Evolutionary conservation across 2,888 invertebrate genomes (phyloP), one percentile per base, ranked within the genome.

Genomic region (Ennomos fuscantarius): DNA sequence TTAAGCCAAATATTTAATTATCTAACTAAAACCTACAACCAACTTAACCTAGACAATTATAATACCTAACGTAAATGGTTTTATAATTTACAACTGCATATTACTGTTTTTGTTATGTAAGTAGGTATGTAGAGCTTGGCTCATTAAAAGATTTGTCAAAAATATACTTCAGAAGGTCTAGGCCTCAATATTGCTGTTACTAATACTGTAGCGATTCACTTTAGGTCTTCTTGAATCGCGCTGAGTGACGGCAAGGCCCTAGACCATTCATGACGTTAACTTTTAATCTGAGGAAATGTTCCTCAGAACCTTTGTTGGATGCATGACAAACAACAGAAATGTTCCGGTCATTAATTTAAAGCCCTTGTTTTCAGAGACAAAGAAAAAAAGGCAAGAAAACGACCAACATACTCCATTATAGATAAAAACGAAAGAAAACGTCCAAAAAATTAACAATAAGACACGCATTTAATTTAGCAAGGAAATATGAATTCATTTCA

Each of bases 21-120:
- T 40, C 42, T 40, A 55, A 46, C 60, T 48, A 63, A 69, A 61
- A 65, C 39, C 62, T 49, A 62, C 50, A 66, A 64, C 53, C 60
- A 60, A 63, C 60, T 55, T 55, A 58, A 46, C 42, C 55, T 63
- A 60, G 24, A 40, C 24, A 24, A 24, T 24, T 24, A 24, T 59
- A 61, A 63, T 56, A 52, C 48, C 45, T 62, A 48, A 46, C 43
- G 13, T 36, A 57, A 50, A 44, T 11, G 5, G 34, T 40, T 43
- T 35, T 36, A 45, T 24, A 24, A 24, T 35, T 46, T 50, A 51
- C 32, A 51, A 34, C 43, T 24, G 24, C 24, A 24, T 24, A 24
- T 6, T 42, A 32, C 41, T 34, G 34, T 44, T 34, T 44, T 12
- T 11, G 31, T 6, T 43, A 37, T 32, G 33, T n/a, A 41, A 51